Base-by-base conservation (phyloP, 2,797 vertebrate species). In the Sphenodon punctatus region DNA sequence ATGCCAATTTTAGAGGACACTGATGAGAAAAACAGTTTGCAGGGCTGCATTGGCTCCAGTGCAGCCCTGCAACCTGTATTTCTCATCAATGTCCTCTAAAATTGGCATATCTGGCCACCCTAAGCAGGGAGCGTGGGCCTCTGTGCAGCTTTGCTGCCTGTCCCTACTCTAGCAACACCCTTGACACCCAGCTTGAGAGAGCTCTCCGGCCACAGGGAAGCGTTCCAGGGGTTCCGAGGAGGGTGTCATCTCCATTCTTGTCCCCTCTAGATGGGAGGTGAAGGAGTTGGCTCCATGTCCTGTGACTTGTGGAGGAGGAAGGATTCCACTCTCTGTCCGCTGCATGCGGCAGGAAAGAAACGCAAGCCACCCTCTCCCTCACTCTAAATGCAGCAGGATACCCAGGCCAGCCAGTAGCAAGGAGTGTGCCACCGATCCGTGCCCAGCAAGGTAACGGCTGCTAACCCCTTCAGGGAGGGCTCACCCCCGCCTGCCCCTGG, bases 301-400 rank as follows among this genome's bases (percentile, higher is more conserved):
- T 0, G 86, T 91, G 72, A 92, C 87, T 48, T 94, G 92, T 1
- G 78, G 92, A 14, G 80, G 78, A 3, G 88, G 79, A 3, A 71
- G 3, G 32, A 71, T 89, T 27, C 75, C 56, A 0, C 61, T 88
- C 43, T 73, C 66, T 23, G 51, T 90, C 30, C 38, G 12, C 14
- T 91, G 91, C 4, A 51, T 92, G 27, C 82, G 82, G 64, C 41
- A 25, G 43, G 69, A 87, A 25, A 55, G 10, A 1, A 41, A 88
- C 46, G 11, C 5, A 25, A 36, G 63, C 9, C 9, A 90, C n/a
- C 63, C 34, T 19, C 75, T 91, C 16, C 76, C 75, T 36, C 90
- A 75, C 15, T 88, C 74, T 17, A 78, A 86, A 80, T 91, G 88
- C 43, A 53, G 82, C 68, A 58, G 65, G 6, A 7, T 16, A 25